phyloP scores from a whole-genome alignment of 2,888 invertebrate genomes.

The Psylliodes chrysocephalus region DNA sequence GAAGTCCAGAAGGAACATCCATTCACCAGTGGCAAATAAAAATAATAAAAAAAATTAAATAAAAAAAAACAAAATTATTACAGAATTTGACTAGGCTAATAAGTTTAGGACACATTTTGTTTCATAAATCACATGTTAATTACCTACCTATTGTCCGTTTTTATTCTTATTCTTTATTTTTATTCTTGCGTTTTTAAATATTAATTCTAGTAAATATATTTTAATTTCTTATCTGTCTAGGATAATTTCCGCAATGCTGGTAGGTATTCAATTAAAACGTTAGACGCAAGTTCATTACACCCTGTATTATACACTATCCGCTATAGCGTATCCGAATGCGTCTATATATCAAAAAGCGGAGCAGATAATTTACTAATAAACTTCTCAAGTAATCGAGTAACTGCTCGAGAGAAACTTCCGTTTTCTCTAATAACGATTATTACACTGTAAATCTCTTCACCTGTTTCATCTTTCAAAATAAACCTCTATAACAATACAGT shows the following conservation, averaged over 20 bases:
- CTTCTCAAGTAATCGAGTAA: conserved; percentile 10
- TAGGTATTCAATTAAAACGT: neutral
- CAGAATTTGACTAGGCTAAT: too few relatives aligned
- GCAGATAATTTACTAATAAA: conserved; percentile 18
- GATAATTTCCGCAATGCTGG: neutral
- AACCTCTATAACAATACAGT: conserved; percentile 3
- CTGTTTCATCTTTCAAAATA: conserved; percentile 10
- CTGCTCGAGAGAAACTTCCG: conserved; percentile 17
- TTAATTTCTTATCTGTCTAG: too few relatives aligned
- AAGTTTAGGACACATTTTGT: too few relatives aligned
- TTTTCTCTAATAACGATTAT: conserved; percentile 19
- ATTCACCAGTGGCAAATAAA: too few relatives aligned
- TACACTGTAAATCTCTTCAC: conserved; percentile 10
- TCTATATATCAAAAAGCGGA: conserved; percentile 5
- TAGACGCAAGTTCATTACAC: neutral
- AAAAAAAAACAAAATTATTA: too few relatives aligned
- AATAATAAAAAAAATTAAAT: too few relatives aligned
- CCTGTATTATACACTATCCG: neutral
- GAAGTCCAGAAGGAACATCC: too few relatives aligned
- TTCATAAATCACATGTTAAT: too few relatives aligned
- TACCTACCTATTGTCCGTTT: too few relatives aligned
- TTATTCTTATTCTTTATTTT: too few relatives aligned
- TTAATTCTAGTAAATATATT: too few relatives aligned
- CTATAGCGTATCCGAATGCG: neutral
- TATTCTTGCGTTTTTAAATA: too few relatives aligned